Conservation (phyloP, 1,140 invertebrate species). For the Sycophila sp. region DNA sequence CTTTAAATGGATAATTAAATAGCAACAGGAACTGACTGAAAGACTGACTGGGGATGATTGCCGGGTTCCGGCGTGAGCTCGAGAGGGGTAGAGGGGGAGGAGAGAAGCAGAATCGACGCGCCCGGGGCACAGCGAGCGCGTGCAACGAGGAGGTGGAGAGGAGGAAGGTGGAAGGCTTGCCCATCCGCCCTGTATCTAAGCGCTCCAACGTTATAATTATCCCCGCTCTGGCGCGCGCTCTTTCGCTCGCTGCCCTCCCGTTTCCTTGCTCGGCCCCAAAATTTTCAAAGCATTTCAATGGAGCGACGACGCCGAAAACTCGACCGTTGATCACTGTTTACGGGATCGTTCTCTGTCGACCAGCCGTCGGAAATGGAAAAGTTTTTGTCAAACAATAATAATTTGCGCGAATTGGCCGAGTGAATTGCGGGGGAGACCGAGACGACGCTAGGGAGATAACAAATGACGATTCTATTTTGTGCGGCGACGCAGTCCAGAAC, state of each 20-base stretch:
- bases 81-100: background rate
- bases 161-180: conserved; percentile 52
- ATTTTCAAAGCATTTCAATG: background rate
- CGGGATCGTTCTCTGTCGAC: background rate
- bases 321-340: background rate
- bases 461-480: background rate
- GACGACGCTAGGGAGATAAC: too few relatives aligned
- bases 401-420: background rate
- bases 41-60: conserved; percentile 67
- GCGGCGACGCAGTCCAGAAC: background rate
- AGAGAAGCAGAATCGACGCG: conserved; percentile 49
- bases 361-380: background rate
- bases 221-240: conserved; percentile 48
- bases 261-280: background rate
- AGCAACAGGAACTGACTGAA: conserved; percentile 68
- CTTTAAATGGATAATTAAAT: conserved; percentile 69
- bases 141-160: conserved; percentile 19
- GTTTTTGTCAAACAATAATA: too few relatives aligned
- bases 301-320: background rate
- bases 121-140: conserved; percentile 48
- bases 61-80: conserved; percentile 58
- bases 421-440: background rate
- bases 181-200: conserved; percentile 61
- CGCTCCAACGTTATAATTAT: conserved; percentile 66
- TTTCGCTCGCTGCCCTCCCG: background rate